phyloP scores from a whole-genome alignment of 2,797 vertebrate species.

The Thripadectes ignobilis region DNA sequence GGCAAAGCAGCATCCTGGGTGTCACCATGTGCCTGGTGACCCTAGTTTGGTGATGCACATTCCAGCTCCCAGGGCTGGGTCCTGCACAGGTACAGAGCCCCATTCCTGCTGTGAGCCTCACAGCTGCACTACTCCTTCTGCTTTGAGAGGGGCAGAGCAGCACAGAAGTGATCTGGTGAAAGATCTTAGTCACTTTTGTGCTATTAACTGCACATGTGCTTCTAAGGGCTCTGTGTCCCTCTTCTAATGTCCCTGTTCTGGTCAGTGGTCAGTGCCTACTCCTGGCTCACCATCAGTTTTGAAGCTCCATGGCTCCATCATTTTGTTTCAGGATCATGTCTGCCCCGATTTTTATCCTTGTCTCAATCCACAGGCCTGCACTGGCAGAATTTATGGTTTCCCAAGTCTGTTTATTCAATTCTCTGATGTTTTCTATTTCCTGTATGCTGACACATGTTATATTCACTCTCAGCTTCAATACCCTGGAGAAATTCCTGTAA shows the following conservation, averaged over 20 bases:
- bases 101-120: not conserved
- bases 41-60: not conserved
- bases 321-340: not conserved
- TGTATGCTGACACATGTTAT: not conserved
- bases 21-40: not conserved
- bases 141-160: not conserved
- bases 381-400: not conserved
- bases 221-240: not conserved
- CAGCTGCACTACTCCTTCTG: not conserved
- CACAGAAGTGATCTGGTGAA: not conserved
- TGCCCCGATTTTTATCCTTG: not conserved
- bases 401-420: not conserved
- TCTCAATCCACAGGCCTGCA: not conserved
- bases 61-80: not conserved
- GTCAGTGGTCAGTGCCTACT: not conserved
- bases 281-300: not conserved
- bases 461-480: not conserved
- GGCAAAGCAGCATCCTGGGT: not conserved
- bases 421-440: not conserved
- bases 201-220: rapidly evolving
- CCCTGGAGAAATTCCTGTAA: constrained; percentile 34
- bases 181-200: rapidly evolving
- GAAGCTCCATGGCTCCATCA: not conserved
- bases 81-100: not conserved
- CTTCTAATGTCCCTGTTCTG: not conserved